Conservation (phyloP, 2,888 invertebrate genomes). For the Eupithecia subumbrata region DNA sequence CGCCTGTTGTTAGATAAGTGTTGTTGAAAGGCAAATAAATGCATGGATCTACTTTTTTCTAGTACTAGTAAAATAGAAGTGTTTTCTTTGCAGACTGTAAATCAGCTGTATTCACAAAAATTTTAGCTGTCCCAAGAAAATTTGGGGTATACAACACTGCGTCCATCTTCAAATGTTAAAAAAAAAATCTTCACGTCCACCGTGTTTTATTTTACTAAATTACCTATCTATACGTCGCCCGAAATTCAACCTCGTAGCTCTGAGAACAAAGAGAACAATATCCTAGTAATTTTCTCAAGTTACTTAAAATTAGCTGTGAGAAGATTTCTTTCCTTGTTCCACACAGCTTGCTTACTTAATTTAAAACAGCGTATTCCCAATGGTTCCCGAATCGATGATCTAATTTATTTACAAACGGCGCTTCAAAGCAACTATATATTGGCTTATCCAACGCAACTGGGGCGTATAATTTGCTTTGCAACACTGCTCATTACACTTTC, state of each 20-base stretch:
- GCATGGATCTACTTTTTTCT: neutral
- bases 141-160: no score
- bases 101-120: neutral
- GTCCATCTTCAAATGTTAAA: no score
- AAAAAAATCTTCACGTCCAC: no score
- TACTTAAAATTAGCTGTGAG: no score
- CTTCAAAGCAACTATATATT: constrained; percentile 26
- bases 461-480: constrained; percentile 13
- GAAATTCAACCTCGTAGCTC: no score
- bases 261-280: neutral
- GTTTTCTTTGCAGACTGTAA: neutral
- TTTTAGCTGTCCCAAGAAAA: no score
- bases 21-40: neutral
- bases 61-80: neutral
- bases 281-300: no score
- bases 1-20: neutral
- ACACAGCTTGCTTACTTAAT: constrained; percentile 4
- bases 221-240: no score
- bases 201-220: no score
- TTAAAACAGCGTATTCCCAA: constrained; percentile 13
- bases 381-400: constrained; percentile 24
- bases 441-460: constrained; percentile 14
- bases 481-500: neutral
- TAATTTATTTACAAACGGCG: constrained; percentile 24
- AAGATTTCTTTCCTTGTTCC: neutral